Evolutionary conservation across 2,797 vertebrate genomes (phyloP).

Genomic region (Myiotriccus ornatus): DNA sequence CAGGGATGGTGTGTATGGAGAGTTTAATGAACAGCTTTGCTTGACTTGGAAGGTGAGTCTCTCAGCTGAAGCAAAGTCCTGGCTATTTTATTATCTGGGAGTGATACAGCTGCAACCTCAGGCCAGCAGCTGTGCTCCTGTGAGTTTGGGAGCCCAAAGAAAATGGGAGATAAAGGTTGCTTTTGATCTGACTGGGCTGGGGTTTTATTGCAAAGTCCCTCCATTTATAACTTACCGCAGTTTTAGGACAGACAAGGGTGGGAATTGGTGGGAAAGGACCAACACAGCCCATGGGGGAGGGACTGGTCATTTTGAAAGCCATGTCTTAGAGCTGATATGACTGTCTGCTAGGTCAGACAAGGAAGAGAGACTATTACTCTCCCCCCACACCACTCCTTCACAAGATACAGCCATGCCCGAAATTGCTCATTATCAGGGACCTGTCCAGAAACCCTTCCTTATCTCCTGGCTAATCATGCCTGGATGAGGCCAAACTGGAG

Average conservation of each 20-base stretch:
- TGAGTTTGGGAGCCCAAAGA: conserved; percentile 5
- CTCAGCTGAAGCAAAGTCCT: background rate
- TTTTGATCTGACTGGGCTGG: conserved; percentile 23
- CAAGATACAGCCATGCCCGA: background rate
- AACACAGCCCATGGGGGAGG: background rate
- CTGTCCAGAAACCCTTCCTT: background rate
- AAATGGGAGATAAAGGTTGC: conserved; percentile 25
- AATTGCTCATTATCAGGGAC: background rate
- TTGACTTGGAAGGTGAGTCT: background rate
- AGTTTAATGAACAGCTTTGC: background rate
- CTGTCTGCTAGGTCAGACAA: background rate
- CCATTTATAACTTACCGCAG: background rate
- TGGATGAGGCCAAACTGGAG: conserved; percentile 55
- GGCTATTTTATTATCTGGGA: conserved; percentile 39
- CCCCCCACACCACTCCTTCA: background rate
- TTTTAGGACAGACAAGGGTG: background rate
- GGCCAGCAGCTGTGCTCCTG: conserved; percentile 6
- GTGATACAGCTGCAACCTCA: background rate
- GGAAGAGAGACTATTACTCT: background rate
- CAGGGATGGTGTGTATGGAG: background rate
- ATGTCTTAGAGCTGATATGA: background rate
- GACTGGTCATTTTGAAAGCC: background rate
- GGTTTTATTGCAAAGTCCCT: background rate
- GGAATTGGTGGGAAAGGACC: background rate
- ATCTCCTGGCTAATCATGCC: conserved; percentile 48